Conservation (phyloP, 2,888 invertebrate genomes). For the Drosophila tanythrix region DNA sequence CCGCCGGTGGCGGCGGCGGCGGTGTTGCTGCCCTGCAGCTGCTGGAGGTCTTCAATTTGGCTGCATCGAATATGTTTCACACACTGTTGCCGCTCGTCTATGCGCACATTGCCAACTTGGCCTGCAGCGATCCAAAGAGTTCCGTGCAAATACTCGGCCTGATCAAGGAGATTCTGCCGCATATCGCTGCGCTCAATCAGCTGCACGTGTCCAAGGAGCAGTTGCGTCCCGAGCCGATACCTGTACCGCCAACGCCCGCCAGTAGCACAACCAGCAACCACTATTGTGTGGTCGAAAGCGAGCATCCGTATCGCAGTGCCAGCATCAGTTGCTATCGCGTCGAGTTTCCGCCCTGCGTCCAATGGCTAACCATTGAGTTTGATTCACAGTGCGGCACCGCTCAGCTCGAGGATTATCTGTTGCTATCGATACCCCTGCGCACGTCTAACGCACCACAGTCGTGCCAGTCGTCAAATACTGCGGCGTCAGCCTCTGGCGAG, state of each 20-base stretch:
- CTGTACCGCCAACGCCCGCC: conserved; percentile 17
- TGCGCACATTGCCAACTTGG: conserved; percentile 93
- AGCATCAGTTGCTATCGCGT: conserved; percentile 93
- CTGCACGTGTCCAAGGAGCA: conserved; percentile 84
- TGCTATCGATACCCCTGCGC: conserved; percentile 88
- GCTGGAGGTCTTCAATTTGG: conserved; percentile 84
- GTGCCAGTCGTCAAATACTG: conserved; percentile 35
- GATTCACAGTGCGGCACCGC: conserved; percentile 96
- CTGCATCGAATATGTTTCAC: conserved; percentile 87
- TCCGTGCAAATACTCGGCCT: conserved; percentile 93
- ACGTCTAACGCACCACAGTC: conserved; percentile 55
- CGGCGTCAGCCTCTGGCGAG: conserved; percentile 55
- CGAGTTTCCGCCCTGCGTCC: conserved; percentile 93
- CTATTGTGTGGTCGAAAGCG: conserved; percentile 97
- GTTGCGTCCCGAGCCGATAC: conserved; percentile 78
- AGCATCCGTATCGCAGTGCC: conserved; percentile 97
- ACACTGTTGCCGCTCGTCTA: conserved; percentile 93
- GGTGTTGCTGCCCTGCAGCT: conserved; percentile 80
- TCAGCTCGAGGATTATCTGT: conserved; percentile 95
- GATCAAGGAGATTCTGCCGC: conserved; percentile 94
- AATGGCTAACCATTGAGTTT: conserved; percentile 97
- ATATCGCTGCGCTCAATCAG: conserved; percentile 94
- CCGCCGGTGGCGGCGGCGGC: conserved; percentile 15
- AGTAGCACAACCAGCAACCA: conserved; percentile 91
- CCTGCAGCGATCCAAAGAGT: conserved; percentile 92